phyloP scores from a whole-genome alignment of 2,797 vertebrate genomes.

The Megaceryle alcyon region DNA sequence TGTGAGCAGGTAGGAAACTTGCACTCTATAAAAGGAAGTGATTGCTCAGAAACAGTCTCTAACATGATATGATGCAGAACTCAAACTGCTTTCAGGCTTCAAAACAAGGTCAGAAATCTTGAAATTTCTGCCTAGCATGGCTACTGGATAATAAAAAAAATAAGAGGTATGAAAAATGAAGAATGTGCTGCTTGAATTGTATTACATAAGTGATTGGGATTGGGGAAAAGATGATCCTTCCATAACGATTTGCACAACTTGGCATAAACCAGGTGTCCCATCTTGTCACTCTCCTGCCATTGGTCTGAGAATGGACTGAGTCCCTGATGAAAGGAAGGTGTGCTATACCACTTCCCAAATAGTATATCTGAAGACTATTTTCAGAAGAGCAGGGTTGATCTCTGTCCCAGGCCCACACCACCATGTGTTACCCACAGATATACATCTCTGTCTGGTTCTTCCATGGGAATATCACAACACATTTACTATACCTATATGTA shows the following conservation, averaged over 20 bases:
- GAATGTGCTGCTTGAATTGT: not conserved
- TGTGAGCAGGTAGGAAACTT: not conserved
- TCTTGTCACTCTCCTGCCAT: rapidly evolving
- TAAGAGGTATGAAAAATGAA: not conserved
- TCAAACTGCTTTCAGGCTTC: not conserved
- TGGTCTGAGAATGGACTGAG: not conserved
- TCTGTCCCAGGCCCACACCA: not conserved
- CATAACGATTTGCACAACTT: not conserved
- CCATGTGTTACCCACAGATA: not conserved
- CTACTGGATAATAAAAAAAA: not conserved
- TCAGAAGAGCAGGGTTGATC: not conserved
- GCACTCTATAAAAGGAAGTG: not conserved
- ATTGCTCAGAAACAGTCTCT: not conserved
- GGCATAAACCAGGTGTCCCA: not conserved
- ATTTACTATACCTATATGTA: not conserved
- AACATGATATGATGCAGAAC: not conserved
- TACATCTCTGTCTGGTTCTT: not conserved
- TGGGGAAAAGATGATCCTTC: not conserved
- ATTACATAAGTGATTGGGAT: rapidly evolving
- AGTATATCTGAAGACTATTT: not conserved
- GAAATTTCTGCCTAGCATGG: not conserved
- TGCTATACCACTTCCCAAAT: not conserved
- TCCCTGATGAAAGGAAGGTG: not conserved
- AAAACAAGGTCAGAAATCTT: not conserved
- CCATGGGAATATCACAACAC: not conserved